Base-by-base conservation (phyloP, 2,113 vertebrate species). In the Aegypius monachus region DNA sequence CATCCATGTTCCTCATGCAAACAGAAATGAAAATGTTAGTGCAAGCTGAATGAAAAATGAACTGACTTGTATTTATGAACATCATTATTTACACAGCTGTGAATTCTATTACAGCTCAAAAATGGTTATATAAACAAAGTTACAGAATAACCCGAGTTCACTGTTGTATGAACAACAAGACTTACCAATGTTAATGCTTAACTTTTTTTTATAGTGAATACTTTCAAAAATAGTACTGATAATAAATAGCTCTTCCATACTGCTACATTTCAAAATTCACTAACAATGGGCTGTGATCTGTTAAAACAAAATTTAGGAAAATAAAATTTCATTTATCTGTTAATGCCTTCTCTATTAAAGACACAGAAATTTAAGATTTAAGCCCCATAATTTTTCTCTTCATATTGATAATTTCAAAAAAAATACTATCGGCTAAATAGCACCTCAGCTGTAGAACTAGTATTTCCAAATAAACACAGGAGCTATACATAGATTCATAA, bases 71-170 rank as follows among this genome's bases (percentile, higher is more conserved):
- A 40, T 88, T 97, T 96, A 92, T 65, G 56, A 97, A 90, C 79
- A 94, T 50, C 73, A 91, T 94, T 97, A 95, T 98, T 97, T 97
- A 85, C 81, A 96, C 86, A 97, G 89, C 56, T 98, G 93, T 62
- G 73, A 97, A 97, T 83, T 95, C 82, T 66, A 93, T 65, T 97
- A 80, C 71, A 94, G 84, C 29, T 72, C 7, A 56, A 91, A 91
- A 96, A 94, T 81, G 27, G 38, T 77, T 91, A n/a, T 68, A 93
- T n/a, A 90, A 89, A 71, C 13, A 82, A 85, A 86, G 43, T 85
- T 78, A 87, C 36, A 93, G 66, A 94, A 93, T 92, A 95, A 95
- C 45, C 19, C 88, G 68, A 56, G 40, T 89, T 72, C 59, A 95
- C 21, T 97, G 53, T 47, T 94, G 6, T 81, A 62, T 88, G 52